Evolutionary conservation across 2,888 invertebrate species (phyloP).

Genomic region (Netelia inedita): DNA sequence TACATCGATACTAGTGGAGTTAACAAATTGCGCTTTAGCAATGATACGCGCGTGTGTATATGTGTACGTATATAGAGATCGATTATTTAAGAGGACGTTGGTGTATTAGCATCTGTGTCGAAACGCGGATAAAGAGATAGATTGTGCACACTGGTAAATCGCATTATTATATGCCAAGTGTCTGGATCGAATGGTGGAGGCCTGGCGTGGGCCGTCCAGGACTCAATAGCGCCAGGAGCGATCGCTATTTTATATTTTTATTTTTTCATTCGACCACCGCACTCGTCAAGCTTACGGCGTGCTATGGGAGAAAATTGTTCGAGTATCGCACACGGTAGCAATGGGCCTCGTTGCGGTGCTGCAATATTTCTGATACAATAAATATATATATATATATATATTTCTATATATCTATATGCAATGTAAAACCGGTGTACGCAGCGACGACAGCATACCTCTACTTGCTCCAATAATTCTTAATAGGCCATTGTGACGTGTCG

Average conservation of each 20-base stretch:
- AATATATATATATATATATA: not conserved
- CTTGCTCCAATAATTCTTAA: constrained; percentile 76
- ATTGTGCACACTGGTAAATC: constrained; percentile 5
- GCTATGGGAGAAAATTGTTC: constrained; percentile 32
- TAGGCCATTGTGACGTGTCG: constrained; percentile 71
- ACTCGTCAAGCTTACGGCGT: constrained; percentile 31
- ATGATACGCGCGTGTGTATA: not conserved
- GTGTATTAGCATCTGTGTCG: constrained; percentile 67
- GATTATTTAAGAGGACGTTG: constrained; percentile 33
- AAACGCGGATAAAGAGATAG: constrained; percentile 66
- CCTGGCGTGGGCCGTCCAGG: constrained; percentile 20
- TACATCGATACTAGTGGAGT: constrained; percentile 37
- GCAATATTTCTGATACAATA: not conserved
- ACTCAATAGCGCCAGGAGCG: constrained; percentile 53
- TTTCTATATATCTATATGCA: not conserved
- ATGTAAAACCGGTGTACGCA: constrained; percentile 43
- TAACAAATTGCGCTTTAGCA: constrained; percentile 56
- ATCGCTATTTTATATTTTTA: constrained; percentile 31
- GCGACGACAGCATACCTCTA: constrained; percentile 68
- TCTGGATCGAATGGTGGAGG: constrained; percentile 27
- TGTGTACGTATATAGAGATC: not conserved
- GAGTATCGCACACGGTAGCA: constrained; percentile 39
- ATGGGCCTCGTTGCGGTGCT: not conserved
- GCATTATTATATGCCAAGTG: constrained; percentile 47
- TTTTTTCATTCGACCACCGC: constrained; percentile 28